Evolutionary conservation across 2,797 vertebrate species (phyloP), one percentile per base, ranked within the genome.

Genomic region (Eulemur coronatus): DNA sequence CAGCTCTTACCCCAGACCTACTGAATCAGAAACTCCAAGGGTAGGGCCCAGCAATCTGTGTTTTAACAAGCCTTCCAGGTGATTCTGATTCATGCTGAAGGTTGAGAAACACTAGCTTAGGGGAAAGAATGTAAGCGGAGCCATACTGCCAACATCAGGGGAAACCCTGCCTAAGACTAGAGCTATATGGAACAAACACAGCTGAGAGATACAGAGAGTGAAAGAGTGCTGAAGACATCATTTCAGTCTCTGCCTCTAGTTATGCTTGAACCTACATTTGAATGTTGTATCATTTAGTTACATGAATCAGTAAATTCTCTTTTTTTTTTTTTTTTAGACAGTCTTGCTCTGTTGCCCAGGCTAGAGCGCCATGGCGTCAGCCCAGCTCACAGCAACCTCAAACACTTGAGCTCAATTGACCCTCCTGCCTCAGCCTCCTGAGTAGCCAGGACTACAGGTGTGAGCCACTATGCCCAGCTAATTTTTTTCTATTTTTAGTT

Each of bases 1-100:
- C 70, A 48, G 85, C 88, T 52, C 79, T 94, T 89, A 59, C 61
- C 76, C 78, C 50, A 61, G 46, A 72, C 59, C 69, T 61, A 80
- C 46, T 92, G 41, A 96, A 81, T 94, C 80, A 95, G 90, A 95
- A 95, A 75, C 84, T 95, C 52, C 24, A 63, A 48, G 59, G 72
- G 50, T 73, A 33, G 72, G 52, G 48, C 43, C 41, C 55, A 88
- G 84, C 41, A 46, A 35, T 79, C 59, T 89, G n/a, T 87, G 67
- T 7, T 87, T 69, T 81, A 80, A 72, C 75, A 89, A 92, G n/a
- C 20, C 38, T 73, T 97, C 57, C 61, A 79, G 48, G 90, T 93
- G 69, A 92, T 91, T 90, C 59, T 94, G 85, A 94, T 94, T 97
- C 88, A 85, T 50, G 13, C 20, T 63, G 55, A 89, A 81, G 63